A percentile compares a stretch with the other conserved stretches of the same genome.
Conservation (phyloP, 2,113 vertebrate species). For the Felis chaus region DNA sequence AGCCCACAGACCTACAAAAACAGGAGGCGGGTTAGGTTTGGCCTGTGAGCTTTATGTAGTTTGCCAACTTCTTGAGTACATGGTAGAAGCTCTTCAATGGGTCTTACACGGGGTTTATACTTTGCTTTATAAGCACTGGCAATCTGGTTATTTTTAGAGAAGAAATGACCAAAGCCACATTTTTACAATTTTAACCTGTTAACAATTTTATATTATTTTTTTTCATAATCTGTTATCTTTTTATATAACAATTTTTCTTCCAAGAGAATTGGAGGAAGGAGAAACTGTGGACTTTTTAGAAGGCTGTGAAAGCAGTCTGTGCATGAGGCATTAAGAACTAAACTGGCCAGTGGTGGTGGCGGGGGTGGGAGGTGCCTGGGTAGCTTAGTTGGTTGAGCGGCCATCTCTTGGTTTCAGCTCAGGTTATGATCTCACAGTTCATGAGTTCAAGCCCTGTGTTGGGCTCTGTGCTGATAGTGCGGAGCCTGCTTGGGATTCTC, state of each 20-base stretch:
- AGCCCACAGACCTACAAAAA: neutral
- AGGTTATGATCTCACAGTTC: too few relatives aligned
- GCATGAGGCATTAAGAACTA: neutral
- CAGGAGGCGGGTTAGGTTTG: neutral
- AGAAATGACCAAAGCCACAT: neutral
- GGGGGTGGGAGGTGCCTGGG: too few relatives aligned
- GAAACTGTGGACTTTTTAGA: neutral
- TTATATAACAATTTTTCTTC: constrained; percentile 13
- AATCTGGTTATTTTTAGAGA: neutral
- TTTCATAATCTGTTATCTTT: neutral
- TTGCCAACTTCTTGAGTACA: neutral
- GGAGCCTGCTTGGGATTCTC: too few relatives aligned
- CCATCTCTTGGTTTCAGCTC: too few relatives aligned
- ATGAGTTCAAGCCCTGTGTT: too few relatives aligned
- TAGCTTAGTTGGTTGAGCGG: too few relatives aligned
- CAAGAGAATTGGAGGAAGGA: neutral
- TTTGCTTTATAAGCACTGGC: neutral
- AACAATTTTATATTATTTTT: neutral
- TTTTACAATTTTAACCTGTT: constrained; percentile 20
- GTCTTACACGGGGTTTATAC: neutral
- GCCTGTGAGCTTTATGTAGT: neutral
- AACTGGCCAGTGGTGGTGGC: too few relatives aligned
- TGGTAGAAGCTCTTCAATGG: neutral
- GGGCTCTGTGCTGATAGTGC: too few relatives aligned
- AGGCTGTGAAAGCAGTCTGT: neutral